Evolutionary conservation across 2,797 vertebrate genomes (phyloP).

Genomic region (Hybognathus amarus): DNA sequence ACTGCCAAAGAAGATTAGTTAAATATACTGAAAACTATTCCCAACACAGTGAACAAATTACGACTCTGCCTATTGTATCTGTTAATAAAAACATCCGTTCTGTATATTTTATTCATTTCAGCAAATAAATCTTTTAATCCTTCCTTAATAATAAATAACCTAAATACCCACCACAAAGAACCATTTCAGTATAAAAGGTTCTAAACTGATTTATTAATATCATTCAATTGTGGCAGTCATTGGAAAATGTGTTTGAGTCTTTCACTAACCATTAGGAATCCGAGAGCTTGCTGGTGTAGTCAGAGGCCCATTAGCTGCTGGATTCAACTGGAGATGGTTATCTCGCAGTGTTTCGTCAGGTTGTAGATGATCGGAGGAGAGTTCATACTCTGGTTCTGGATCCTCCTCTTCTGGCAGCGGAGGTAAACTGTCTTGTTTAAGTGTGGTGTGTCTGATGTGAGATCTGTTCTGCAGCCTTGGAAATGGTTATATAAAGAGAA

Average conservation of each 20-base stretch:
- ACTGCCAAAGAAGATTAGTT: slow-evolving; percentile 72
- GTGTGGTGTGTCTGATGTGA: slow-evolving; percentile 63
- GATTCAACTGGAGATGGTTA: slow-evolving; percentile 31
- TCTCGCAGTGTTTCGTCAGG: neutral
- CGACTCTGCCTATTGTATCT: neutral
- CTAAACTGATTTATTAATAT: neutral
- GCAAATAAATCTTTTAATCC: too few relatives aligned
- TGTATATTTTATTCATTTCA: too few relatives aligned
- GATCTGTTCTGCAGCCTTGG: slow-evolving; percentile 64
- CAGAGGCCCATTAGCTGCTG: slow-evolving; percentile 29
- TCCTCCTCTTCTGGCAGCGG: slow-evolving; percentile 74
- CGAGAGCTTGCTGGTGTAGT: slow-evolving; percentile 30
- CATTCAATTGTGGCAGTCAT: neutral
- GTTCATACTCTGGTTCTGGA: slow-evolving; percentile 23
- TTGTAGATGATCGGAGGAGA: slow-evolving; percentile 51
- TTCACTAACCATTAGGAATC: slow-evolving; percentile 47
- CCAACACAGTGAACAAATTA: neutral
- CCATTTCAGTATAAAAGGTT: neutral
- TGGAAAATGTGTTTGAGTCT: neutral
- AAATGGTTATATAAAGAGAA: slow-evolving; percentile 21
- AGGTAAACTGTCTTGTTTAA: slow-evolving; percentile 71
- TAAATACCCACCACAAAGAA: neutral
- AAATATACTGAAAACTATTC: slow-evolving; percentile 24
- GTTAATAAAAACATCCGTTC: too few relatives aligned
- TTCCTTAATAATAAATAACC: too few relatives aligned